Conservation (phyloP, 2,113 vertebrate genomes). For the Tachysurus vachellii region DNA sequence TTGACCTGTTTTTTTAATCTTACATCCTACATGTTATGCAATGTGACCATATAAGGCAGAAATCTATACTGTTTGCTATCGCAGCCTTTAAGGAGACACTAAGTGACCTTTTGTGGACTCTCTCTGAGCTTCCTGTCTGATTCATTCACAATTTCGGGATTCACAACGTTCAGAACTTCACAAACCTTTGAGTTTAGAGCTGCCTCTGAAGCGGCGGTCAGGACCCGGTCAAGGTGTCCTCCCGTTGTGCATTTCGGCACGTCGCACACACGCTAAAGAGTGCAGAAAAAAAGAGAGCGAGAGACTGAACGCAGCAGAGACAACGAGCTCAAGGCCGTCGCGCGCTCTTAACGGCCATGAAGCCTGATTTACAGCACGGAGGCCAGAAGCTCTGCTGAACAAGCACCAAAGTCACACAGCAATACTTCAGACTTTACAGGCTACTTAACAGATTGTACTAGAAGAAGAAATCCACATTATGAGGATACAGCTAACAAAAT, state of each 20-base stretch:
- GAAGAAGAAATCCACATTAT: neutral
- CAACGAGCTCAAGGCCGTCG: slow-evolving; percentile 27
- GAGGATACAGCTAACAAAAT: neutral
- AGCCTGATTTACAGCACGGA: neutral
- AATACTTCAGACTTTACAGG: neutral
- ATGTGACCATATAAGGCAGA: neutral
- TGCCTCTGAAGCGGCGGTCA: neutral
- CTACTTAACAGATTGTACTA: neutral
- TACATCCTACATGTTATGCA: neutral
- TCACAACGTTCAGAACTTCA: neutral
- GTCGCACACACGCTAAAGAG: slow-evolving; percentile 7
- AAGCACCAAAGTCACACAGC: neutral
- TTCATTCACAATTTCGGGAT: neutral
- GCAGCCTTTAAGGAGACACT: neutral
- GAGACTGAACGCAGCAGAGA: neutral
- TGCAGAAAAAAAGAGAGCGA: neutral
- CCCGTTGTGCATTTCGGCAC: slow-evolving; percentile 1
- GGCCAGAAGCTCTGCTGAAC: slow-evolving; percentile 3
- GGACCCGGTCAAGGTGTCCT: neutral
- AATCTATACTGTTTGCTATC: neutral
- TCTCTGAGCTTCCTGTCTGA: neutral
- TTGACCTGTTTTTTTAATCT: neutral
- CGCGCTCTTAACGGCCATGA: neutral
- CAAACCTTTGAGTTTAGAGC: neutral
- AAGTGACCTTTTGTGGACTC: neutral